Percentiles rank a stretch among this genome's conserved stretches.
phyloP scores from a whole-genome alignment of 2,113 vertebrate species.

The Anarhynchus alexandrinus region DNA sequence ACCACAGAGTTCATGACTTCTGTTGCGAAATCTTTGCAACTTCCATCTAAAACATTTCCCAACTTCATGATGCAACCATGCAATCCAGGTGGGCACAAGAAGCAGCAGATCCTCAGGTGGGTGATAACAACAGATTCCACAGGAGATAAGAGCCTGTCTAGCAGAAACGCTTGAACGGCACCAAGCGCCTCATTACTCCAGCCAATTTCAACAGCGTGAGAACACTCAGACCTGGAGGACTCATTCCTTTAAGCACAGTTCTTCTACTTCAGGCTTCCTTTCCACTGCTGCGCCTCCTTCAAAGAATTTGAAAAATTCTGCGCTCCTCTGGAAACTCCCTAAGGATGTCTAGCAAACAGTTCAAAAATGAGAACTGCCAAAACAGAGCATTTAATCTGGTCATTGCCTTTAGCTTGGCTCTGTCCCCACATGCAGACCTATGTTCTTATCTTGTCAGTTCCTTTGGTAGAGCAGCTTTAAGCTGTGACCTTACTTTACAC shows the following conservation, averaged over 20 bases:
- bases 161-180: not conserved
- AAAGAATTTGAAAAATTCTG: not conserved
- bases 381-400: not conserved
- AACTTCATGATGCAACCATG: not conserved
- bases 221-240: not conserved
- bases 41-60: not conserved
- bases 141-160: not conserved
- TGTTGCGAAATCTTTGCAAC: not conserved
- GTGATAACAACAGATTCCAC: not conserved
- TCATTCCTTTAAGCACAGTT: not conserved
- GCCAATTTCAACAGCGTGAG: not conserved
- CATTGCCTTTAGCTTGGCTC: not conserved
- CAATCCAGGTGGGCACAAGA: not conserved
- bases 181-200: not conserved
- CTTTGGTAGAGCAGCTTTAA: not conserved
- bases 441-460: not conserved
- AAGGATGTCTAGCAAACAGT: not conserved
- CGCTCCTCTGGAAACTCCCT: not conserved
- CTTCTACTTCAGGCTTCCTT: not conserved
- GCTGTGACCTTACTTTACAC: not conserved
- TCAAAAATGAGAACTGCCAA: not conserved
- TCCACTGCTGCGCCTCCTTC: not conserved
- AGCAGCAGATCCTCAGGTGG: not conserved
- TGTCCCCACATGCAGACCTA: not conserved
- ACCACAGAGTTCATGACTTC: not conserved